Conservation (phyloP, 2,113 vertebrate genomes). For the Terrapene triunguis region DNA sequence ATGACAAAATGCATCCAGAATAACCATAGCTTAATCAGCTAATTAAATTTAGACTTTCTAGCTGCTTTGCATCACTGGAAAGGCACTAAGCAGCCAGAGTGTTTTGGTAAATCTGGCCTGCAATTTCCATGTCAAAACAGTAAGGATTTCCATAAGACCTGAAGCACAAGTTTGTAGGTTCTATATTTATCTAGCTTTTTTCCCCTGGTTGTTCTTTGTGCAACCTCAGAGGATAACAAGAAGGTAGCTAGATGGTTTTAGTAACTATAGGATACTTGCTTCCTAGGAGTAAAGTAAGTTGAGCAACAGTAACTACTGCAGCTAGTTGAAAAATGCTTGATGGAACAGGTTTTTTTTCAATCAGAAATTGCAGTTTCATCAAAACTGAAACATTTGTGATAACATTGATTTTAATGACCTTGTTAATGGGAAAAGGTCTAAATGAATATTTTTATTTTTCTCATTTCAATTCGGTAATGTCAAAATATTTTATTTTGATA, state of each 20-base stretch:
- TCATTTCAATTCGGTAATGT: slow-evolving; percentile 34
- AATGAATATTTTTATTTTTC: slow-evolving; percentile 19
- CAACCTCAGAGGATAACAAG: neutral
- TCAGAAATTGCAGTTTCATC: slow-evolving; percentile 26
- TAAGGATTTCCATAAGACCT: neutral
- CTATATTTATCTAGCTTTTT: neutral
- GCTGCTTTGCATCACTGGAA: neutral
- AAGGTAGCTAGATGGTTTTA: neutral
- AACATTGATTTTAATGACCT: neutral
- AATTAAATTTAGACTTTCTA: neutral
- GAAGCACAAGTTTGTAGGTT: neutral
- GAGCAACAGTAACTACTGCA: neutral
- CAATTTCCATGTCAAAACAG: neutral
- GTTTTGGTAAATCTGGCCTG: neutral
- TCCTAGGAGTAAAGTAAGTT: neutral
- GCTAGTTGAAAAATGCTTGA: neutral
- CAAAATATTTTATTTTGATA: slow-evolving; percentile 36
- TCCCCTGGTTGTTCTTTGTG: neutral
- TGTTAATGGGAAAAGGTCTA: slow-evolving; percentile 11
- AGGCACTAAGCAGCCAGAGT: neutral
- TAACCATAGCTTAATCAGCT: neutral
- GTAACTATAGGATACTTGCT: neutral
- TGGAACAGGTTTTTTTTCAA: slow-evolving; percentile 28
- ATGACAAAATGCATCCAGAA: neutral
- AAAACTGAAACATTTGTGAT: slow-evolving; percentile 6